A percentile compares a stretch with the other conserved stretches of the same genome.
These are phyloP conservation scores for Centroberyx gerrardi DNA, from an alignment of 2,797 vertebrate genomes.

Conservation along the genomic window DNA sequence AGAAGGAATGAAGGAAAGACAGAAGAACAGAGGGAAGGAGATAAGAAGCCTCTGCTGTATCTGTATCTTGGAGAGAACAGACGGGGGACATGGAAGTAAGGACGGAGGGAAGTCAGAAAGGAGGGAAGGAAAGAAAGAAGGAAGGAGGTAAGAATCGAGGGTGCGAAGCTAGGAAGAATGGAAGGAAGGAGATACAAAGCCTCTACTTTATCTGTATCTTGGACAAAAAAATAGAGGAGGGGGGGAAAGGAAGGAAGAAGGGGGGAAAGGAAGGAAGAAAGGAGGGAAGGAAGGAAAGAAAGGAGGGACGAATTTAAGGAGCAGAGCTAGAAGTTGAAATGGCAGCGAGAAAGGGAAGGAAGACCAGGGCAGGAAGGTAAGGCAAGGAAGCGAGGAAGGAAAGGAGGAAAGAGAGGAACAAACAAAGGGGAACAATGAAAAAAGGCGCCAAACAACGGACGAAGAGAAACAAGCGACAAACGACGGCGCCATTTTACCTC, in stretches of 20 bases:
- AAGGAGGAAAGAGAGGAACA: not conserved
- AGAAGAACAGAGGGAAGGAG: not conserved
- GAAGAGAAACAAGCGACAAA: no score
- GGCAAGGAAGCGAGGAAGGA: not conserved
- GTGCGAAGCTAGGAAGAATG: no score
- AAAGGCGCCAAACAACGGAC: not conserved
- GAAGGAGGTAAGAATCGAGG: not conserved
- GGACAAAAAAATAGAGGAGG: no score
- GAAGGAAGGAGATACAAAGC: not conserved
- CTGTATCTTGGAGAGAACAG: no score
- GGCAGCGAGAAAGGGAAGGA: not conserved
- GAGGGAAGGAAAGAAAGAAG: slow-evolving; percentile 6
- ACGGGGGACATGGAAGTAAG: no score
- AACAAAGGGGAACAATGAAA: not conserved
- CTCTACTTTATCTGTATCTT: no score
- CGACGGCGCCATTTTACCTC: slow-evolving; percentile 33
- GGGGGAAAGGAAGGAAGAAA: not conserved
- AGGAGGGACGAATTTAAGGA: not conserved
- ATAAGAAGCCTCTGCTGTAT: not conserved
- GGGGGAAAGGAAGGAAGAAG: not conserved
- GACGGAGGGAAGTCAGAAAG: not conserved
- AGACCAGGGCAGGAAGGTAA: not conserved
- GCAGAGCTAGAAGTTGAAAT: not conserved
- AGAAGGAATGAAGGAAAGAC: not conserved
- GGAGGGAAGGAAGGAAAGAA: not conserved